Conservation (phyloP, 2,797 vertebrate species). For the Melanotaenia trifasciata region DNA sequence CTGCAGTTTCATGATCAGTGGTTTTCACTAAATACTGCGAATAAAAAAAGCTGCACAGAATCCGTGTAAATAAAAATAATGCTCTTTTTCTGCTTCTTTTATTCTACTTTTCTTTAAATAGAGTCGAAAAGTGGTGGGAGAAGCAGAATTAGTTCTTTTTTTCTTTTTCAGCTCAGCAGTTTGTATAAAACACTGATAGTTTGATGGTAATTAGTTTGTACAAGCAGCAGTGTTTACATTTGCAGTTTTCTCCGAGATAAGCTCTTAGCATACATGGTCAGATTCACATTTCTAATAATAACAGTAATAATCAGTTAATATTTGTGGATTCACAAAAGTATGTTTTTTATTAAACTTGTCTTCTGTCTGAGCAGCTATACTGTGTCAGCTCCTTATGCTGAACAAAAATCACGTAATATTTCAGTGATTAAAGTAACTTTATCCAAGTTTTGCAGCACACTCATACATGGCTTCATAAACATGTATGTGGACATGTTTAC, state of each 20-base stretch:
- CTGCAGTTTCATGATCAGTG: too few species aligned
- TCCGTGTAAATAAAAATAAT: too few species aligned
- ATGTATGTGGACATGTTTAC: background rate
- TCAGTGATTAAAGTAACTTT: constrained; percentile 18
- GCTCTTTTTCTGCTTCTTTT: background rate
- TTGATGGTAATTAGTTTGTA: background rate
- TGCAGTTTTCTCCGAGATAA: background rate
- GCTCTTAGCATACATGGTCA: background rate
- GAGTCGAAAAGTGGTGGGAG: too few species aligned
- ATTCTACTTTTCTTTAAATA: background rate
- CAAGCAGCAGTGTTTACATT: background rate
- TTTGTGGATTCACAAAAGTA: too few species aligned
- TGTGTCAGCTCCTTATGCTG: background rate
- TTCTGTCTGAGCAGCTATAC: too few species aligned
- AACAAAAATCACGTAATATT: background rate
- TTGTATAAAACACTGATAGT: background rate
- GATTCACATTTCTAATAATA: background rate
- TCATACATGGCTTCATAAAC: background rate
- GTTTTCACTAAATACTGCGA: too few species aligned
- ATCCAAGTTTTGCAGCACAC: background rate
- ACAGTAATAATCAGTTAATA: too few species aligned
- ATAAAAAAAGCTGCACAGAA: too few species aligned
- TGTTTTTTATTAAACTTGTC: too few species aligned
- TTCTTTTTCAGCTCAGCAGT: background rate
- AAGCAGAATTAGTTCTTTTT: too few species aligned